Percentiles rank a stretch among this genome's conserved stretches.
These are phyloP conservation scores for Hyaena hyaena DNA, from an alignment of 2,113 vertebrate genomes.

Conservation along the genomic window DNA sequence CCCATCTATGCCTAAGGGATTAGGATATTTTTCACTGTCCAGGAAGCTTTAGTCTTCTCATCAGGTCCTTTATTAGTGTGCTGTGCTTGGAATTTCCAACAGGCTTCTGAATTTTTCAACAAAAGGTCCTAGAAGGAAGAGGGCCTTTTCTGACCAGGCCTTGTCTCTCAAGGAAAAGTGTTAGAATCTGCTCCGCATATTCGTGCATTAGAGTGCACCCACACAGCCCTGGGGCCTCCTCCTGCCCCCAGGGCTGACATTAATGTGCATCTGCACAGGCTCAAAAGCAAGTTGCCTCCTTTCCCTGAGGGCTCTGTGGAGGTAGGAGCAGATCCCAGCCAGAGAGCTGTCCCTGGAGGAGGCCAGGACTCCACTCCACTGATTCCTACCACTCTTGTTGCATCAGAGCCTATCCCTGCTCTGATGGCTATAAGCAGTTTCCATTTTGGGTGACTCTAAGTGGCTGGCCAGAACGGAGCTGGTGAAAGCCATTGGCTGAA, in stretches of 20 bases:
- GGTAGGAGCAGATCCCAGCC: not conserved
- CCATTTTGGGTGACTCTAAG: not conserved
- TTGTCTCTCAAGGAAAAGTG: constrained; percentile 44
- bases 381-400: not conserved
- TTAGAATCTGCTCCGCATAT: constrained; percentile 52
- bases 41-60: not conserved
- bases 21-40: not conserved
- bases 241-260: not conserved
- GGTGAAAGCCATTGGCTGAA: constrained; percentile 3
- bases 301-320: constrained; percentile 9
- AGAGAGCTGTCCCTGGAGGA: not conserved
- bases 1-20: not conserved
- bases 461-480: not conserved
- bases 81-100: not conserved
- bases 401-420: not conserved
- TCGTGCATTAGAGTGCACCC: constrained; percentile 16
- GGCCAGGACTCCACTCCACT: not conserved
- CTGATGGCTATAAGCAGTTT: not conserved
- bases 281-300: not conserved
- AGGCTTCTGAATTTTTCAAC: not conserved
- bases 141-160: not conserved
- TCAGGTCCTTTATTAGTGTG: not conserved
- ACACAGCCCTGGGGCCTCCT: constrained; percentile 47
- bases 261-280: not conserved
- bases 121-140: not conserved